phyloP scores from a whole-genome alignment of 2,888 invertebrate species.

The Megalurothrips usitatus region DNA sequence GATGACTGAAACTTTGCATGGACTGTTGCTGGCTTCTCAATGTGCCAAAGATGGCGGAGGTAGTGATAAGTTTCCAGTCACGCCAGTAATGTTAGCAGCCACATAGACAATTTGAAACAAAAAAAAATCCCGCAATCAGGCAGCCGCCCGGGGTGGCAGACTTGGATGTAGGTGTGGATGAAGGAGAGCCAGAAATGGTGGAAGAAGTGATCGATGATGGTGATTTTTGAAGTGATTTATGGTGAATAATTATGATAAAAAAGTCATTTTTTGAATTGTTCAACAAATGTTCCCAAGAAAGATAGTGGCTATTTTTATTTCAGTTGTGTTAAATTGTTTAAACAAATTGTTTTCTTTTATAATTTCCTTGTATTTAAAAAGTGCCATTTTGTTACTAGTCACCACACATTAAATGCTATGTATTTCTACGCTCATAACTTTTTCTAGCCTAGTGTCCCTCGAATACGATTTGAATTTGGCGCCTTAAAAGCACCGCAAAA shows the following conservation, averaged over 20 bases:
- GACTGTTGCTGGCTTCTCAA: neutral
- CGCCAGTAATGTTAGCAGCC: neutral
- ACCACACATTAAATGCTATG: too few species aligned
- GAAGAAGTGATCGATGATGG: neutral
- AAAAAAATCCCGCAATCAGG: neutral
- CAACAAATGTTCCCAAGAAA: too few species aligned
- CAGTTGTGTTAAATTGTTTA: neutral
- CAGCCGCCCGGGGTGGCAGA: neutral
- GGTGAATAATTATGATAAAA: neutral
- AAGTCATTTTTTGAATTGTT: too few species aligned
- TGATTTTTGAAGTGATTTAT: neutral
- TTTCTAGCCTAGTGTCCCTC: too few species aligned
- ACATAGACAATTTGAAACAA: neutral
- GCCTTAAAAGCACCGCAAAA: too few species aligned
- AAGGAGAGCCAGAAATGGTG: neutral
- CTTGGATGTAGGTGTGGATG: neutral
- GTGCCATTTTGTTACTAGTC: too few species aligned
- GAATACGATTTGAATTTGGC: too few species aligned
- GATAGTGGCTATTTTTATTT: too few species aligned
- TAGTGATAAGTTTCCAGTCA: neutral
- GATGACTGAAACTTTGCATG: slow-evolving; percentile 22
- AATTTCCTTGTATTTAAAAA: too few species aligned
- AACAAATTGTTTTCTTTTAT: neutral
- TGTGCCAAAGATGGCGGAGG: neutral
- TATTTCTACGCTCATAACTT: too few species aligned